A percentile compares a stretch with the other conserved stretches of the same genome.
These are phyloP conservation scores for Cyrtonyx montezumae DNA, from an alignment of 2,113 vertebrate species.

Conservation along the genomic window DNA sequence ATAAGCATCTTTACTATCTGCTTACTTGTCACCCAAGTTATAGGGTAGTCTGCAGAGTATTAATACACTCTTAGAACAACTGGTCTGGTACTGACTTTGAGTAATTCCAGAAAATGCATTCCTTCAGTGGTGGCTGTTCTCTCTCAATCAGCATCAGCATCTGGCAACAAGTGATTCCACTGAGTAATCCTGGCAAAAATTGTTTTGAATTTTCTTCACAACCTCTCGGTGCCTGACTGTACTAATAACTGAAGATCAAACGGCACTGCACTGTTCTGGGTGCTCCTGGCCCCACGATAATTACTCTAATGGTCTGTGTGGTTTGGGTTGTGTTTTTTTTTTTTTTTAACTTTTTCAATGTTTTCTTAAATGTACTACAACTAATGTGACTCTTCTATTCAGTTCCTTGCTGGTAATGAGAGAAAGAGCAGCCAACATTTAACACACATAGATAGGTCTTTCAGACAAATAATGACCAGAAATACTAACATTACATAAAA, in stretches of 20 bases:
- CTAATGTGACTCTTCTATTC: background rate
- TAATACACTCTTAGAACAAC: background rate
- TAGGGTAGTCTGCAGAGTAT: background rate
- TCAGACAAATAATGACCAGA: background rate
- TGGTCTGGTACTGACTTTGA: background rate
- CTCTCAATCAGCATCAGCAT: background rate
- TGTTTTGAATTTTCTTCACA: slow-evolving; percentile 6
- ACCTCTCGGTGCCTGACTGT: background rate
- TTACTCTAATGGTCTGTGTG: background rate
- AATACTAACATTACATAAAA: background rate
- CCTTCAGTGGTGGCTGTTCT: background rate
- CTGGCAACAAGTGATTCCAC: background rate
- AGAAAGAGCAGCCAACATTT: background rate
- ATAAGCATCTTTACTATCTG: background rate
- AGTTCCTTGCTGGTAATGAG: background rate
- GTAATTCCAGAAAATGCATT: slow-evolving; percentile 10
- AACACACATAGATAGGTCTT: rapidly evolving
- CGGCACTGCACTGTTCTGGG: background rate
- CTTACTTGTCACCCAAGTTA: background rate
- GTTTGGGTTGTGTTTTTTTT: background rate
- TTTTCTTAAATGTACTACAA: background rate
- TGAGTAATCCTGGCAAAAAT: background rate
- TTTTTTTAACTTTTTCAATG: background rate
- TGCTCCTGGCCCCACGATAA: background rate
- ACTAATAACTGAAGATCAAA: background rate